Evolutionary conservation across 2,113 vertebrate species (phyloP), one percentile per base, ranked within the genome.

Genomic region (Ochotona curzoniae): DNA sequence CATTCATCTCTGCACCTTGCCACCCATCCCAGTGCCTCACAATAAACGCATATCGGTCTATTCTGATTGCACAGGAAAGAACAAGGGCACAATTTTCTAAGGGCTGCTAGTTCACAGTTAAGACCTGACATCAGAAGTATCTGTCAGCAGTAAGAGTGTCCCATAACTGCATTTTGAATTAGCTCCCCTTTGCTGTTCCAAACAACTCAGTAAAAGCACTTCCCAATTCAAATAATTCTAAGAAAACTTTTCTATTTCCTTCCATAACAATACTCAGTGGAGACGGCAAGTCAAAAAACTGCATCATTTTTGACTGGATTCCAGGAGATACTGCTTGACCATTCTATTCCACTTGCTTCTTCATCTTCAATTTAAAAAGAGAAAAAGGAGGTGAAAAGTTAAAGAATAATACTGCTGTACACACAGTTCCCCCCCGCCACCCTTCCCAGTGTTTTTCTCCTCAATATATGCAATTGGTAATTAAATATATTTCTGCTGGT

Each of bases 401-500:
- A 97, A 89, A 97, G 91, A 95, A 92, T 87, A 91, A 96, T 97
- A 97, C 73, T 97, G 95, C 88, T 97, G 93, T 95, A 93, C 93
- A 92, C 94, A 96, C 90, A 91, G 89, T 97, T 96, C 96, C 80
- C 25, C 81, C 84, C 13, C 21, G n/a, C 47, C 57, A 44, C 38
- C 63, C 61, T 78, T 75, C 80, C 85, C 49, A 78, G 1, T 88
- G 87, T 94, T 95, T 89, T 87, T 98, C 96, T 97, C 85, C 71
- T 97, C 96, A 97, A 96, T 61, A 82, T 89, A 73, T 60, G 92
- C 95, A 96, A 98, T 97, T 97, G 97, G 98, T 98, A 98, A 98
- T 98, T 98, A 98, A 98, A 98, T 98, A 97, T 97, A 98, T 98
- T 98, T 98, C 97, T 97, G 90, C 98, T 98, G 96, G 96, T 98